These are phyloP conservation scores for Pogonognathellus flavescens DNA, from an alignment of 1,140 invertebrate genomes.

Conservation along the genomic window DNA sequence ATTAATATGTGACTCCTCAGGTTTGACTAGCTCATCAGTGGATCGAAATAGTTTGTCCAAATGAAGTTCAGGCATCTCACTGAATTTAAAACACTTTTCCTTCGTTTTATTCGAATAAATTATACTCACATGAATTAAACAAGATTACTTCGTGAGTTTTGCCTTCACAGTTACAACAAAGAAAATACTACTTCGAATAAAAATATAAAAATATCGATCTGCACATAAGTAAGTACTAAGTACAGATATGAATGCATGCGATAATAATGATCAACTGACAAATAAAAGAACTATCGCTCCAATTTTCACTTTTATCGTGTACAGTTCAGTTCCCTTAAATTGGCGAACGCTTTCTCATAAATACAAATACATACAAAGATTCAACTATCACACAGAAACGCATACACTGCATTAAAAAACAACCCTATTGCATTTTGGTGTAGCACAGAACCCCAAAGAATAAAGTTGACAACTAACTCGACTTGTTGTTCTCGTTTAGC, in stretches of 20 bases:
- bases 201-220: not conserved
- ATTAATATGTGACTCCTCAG: conserved; percentile 53
- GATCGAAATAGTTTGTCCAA: conserved; percentile 45
- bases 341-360: conserved; percentile 19
- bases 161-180: not conserved
- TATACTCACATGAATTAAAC: not conserved
- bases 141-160: not conserved
- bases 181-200: not conserved
- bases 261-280: not conserved
- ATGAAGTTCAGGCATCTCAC: conserved; percentile 34
- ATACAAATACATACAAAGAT: not conserved
- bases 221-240: not conserved
- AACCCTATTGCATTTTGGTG: not conserved
- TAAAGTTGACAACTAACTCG: not conserved
- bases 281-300: not conserved
- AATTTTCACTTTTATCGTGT: conserved; percentile 31
- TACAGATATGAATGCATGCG: not conserved
- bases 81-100: not conserved
- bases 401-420: not conserved
- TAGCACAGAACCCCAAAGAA: not conserved
- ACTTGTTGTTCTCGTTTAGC: conserved; percentile 36
- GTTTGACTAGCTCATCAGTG: conserved; percentile 51
- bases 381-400: not conserved
- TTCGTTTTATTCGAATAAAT: not conserved
- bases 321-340: not conserved